Conservation (phyloP, 2,113 vertebrate genomes). For the Perca fluviatilis region DNA sequence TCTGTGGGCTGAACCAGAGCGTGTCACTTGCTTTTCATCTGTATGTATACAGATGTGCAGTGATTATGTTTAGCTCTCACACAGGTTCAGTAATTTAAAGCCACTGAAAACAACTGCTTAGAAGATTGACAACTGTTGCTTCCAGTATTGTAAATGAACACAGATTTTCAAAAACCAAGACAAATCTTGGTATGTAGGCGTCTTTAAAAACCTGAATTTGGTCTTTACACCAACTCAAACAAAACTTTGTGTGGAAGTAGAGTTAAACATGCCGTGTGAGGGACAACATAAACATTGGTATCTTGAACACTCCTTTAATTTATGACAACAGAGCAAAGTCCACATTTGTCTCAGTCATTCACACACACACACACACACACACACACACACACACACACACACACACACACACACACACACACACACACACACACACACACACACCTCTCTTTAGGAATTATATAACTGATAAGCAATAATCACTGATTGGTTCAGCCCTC, state of each 20-base stretch:
- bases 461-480: slow-evolving; percentile 53
- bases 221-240: slow-evolving; percentile 25
- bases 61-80: slow-evolving; percentile 12
- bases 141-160: neutral
- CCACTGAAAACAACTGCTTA: neutral
- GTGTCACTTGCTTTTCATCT: slow-evolving; percentile 20
- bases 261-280: slow-evolving; percentile 70
- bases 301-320: slow-evolving; percentile 87
- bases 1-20: slow-evolving; percentile 36
- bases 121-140: neutral
- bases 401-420: too few species aligned
- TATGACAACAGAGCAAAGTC: slow-evolving; percentile 88
- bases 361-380: slow-evolving; percentile 14
- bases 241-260: slow-evolving; percentile 6
- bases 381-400: slow-evolving; percentile 11
- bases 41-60: slow-evolving; percentile 8
- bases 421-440: too few species aligned
- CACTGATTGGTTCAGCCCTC: neutral
- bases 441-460: slow-evolving; percentile 38
- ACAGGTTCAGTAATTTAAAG: slow-evolving; percentile 3
- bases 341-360: slow-evolving; percentile 46
- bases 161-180: neutral
- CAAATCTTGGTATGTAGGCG: neutral
- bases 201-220: slow-evolving; percentile 14
- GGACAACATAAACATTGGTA: slow-evolving; percentile 85